A percentile compares a stretch with the other conserved stretches of the same genome.
Conservation (phyloP, 2,888 invertebrate genomes). For the Ariolimax columbianus region DNA sequence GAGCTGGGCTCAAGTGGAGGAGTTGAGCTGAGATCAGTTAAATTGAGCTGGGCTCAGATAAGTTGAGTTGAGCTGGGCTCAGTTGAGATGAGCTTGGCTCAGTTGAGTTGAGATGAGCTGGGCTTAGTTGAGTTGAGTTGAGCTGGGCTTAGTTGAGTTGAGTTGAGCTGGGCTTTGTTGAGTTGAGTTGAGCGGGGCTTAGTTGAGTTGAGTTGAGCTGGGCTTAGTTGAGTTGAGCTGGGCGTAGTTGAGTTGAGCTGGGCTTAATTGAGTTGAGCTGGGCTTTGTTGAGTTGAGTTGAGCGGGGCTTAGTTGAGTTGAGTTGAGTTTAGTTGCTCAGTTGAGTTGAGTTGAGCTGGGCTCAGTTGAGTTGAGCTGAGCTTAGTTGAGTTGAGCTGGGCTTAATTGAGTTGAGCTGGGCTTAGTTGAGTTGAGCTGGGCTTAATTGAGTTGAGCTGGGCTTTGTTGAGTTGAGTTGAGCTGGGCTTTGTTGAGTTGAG, state of each 20-base stretch:
- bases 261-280: too few relatives aligned
- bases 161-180: conserved; percentile 5
- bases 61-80: conserved; percentile 20
- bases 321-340: too few relatives aligned
- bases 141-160: conserved; percentile 13
- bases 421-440: conserved; percentile 2
- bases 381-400: too few relatives aligned
- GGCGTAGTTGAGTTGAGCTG: conserved; percentile 12
- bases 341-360: conserved; percentile 21
- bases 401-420: too few relatives aligned
- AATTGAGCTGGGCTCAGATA: conserved; percentile 8
- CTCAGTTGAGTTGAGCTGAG: conserved; percentile 8
- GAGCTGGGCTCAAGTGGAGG: conserved; percentile 15
- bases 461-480: too few relatives aligned
- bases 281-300: too few relatives aligned
- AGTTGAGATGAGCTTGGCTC: too few relatives aligned
- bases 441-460: too few relatives aligned
- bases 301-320: too few relatives aligned
- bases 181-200: too few relatives aligned
- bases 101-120: neutral
- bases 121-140: conserved; percentile 10
- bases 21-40: too few relatives aligned
- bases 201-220: conserved; percentile 15
- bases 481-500: too few relatives aligned
- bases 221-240: conserved; percentile 14